Conservation (phyloP, 2,888 invertebrate genomes). For the Aquatica leii region DNA sequence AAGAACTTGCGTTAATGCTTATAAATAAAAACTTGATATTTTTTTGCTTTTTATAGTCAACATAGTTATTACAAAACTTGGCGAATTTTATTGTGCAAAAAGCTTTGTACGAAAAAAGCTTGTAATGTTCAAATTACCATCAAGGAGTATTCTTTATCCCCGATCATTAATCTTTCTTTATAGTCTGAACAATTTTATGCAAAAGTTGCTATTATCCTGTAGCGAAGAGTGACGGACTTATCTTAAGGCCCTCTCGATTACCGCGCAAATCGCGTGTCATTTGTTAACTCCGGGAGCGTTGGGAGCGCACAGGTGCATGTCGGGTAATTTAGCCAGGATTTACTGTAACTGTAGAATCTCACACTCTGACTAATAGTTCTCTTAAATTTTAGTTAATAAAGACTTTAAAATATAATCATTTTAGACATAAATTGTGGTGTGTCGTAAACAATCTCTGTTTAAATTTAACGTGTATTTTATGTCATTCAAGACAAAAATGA, state of each 20-base stretch:
- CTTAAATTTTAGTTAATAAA: constrained; percentile 32
- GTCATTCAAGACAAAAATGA: background rate
- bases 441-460: background rate
- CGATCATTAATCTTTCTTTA: constrained; percentile 51
- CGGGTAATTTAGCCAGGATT: constrained; percentile 58
- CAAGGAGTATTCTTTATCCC: constrained; percentile 52
- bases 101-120: constrained; percentile 28
- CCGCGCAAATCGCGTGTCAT: constrained; percentile 59
- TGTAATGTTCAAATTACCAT: constrained; percentile 43
- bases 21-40: too few relatives aligned
- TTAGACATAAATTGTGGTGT: background rate
- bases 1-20: too few relatives aligned
- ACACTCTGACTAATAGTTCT: constrained; percentile 40
- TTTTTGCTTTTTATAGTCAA: too few relatives aligned
- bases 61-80: too few relatives aligned
- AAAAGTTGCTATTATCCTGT: constrained; percentile 54
- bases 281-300: constrained; percentile 56
- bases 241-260: constrained; percentile 54
- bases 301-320: constrained; percentile 56
- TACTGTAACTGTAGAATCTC: constrained; percentile 46
- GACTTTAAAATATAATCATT: background rate
- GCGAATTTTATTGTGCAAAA: background rate
- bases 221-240: constrained; percentile 53
- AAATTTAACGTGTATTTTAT: constrained; percentile 3
- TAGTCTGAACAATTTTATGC: constrained; percentile 56